Conservation (phyloP, 92 coral and sea anemone genomes). For the Anthopleura xanthogrammica region DNA sequence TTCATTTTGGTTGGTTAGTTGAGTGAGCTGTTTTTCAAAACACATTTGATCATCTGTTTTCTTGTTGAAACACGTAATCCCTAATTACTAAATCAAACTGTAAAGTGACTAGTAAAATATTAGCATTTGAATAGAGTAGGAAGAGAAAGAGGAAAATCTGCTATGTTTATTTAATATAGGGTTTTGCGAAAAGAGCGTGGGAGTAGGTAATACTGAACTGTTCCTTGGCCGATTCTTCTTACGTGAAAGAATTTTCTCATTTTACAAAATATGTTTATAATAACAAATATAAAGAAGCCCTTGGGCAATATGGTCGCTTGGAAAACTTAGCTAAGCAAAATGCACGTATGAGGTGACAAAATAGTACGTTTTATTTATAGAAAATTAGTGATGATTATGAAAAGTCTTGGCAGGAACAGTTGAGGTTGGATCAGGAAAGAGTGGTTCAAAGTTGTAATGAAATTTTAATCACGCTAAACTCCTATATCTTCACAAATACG, state of each 20-base stretch:
- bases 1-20: not conserved
- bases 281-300: not conserved
- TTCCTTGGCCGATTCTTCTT: not conserved
- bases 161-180: not conserved
- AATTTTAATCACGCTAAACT: no score
- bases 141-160: not conserved
- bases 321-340: not conserved
- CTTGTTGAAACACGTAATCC: constrained; percentile 9
- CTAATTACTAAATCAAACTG: not conserved
- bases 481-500: no score
- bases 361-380: no score
- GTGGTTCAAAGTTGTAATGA: no score
- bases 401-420: no score
- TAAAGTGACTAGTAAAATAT: not conserved
- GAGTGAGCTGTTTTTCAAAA: not conserved
- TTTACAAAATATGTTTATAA: not conserved
- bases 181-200: not conserved
- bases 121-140: not conserved
- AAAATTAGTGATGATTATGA: no score
- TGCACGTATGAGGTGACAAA: no score
- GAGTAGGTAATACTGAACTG: not conserved
- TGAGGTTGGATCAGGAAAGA: no score
- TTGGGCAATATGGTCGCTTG: not conserved
- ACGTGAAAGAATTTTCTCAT: not conserved
- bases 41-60: not conserved